Conservation (phyloP, 2,888 invertebrate species). For the Leptothorax acervorum region DNA sequence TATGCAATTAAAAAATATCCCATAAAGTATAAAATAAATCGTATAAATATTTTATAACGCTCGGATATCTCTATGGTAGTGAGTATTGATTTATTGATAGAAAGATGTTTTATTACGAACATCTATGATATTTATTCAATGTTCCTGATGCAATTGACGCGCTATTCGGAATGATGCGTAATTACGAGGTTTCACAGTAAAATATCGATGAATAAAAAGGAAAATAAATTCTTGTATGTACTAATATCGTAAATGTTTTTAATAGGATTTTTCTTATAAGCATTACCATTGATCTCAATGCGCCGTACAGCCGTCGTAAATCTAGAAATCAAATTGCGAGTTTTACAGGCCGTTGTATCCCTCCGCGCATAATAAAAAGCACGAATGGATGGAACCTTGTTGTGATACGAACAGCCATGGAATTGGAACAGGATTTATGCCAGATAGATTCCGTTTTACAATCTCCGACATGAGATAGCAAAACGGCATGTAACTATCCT, state of each 20-base stretch:
- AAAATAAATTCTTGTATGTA: neutral
- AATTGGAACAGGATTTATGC: constrained; percentile 43
- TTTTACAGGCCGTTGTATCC: constrained; percentile 36
- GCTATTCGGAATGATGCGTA: neutral
- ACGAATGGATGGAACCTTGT: constrained; percentile 21
- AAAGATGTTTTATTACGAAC: neutral
- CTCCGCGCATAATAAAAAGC: constrained; percentile 42
- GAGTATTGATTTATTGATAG: neutral
- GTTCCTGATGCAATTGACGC: neutral
- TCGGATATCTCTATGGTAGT: neutral
- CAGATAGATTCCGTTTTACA: constrained; percentile 40
- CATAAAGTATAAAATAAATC: neutral
- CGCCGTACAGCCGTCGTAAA: constrained; percentile 3
- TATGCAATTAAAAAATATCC: neutral
- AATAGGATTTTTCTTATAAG: constrained; percentile 16
- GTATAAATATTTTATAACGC: neutral
- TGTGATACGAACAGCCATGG: constrained; percentile 22
- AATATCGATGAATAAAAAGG: neutral
- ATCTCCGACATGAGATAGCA: constrained; percentile 4
- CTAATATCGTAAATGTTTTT: neutral
- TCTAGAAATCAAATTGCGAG: constrained; percentile 42
- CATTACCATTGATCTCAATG: constrained; percentile 9
- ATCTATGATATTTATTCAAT: neutral
- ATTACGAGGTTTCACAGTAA: neutral
- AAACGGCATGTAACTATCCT: neutral